phyloP scores from a whole-genome alignment of 2,888 invertebrate genomes.

The Atrina japonica region DNA sequence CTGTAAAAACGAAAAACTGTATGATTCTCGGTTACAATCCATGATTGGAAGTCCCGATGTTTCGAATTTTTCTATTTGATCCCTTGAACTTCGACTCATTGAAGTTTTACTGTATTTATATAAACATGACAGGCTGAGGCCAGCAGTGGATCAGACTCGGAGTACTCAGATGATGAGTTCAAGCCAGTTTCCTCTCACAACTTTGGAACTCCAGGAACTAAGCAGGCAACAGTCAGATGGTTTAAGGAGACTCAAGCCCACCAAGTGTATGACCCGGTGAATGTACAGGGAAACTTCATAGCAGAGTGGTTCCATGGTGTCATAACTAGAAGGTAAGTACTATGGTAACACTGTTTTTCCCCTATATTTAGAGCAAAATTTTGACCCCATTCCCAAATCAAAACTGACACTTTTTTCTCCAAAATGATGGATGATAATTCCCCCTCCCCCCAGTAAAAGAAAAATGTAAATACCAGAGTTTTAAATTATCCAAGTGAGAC shows the following conservation, averaged over 20 bases:
- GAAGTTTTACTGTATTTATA: no score
- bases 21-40: no score
- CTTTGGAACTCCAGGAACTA: constrained; percentile 65
- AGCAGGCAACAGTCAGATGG: constrained; percentile 72
- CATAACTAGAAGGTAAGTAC: constrained; percentile 75
- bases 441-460: no score
- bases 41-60: no score
- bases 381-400: not conserved
- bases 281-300: constrained; percentile 63
- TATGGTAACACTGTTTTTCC: no score
- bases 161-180: constrained; percentile 72
- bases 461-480: no score
- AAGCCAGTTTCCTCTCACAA: constrained; percentile 59
- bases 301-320: constrained; percentile 80
- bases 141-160: constrained; percentile 58
- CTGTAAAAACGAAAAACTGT: no score
- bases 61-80: no score
- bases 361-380: no score
- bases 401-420: not conserved
- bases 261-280: constrained; percentile 63
- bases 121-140: constrained; percentile 55
- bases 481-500: no score
- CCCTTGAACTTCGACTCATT: no score
- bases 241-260: constrained; percentile 76
- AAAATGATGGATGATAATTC: not conserved